Evolutionary conservation across 2,797 vertebrate species (phyloP).

Genomic region (Hippoglossus hippoglossus): DNA sequence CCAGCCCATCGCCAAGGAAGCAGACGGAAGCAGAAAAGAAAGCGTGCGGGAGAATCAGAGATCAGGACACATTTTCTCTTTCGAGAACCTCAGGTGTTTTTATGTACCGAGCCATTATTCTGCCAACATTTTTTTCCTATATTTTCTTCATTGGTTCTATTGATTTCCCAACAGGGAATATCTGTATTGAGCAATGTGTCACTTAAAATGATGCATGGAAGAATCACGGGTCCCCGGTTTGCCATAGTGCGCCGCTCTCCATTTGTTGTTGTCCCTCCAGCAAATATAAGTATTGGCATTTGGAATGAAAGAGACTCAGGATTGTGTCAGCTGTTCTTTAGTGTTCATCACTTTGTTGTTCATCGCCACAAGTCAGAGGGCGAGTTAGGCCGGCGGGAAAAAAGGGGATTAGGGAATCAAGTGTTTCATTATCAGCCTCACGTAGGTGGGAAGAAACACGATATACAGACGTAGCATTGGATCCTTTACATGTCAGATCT

Average conservation of each 20-base stretch:
- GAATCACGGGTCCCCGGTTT: conserved; percentile 61
- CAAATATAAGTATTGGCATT: conserved; percentile 65
- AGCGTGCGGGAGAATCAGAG: conserved; percentile 21
- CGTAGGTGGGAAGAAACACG: conserved; percentile 21
- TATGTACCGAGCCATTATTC: conserved; percentile 37
- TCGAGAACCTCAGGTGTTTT: conserved; percentile 40
- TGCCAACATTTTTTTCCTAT: conserved; percentile 36
- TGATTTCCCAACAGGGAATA: conserved; percentile 64
- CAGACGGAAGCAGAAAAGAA: conserved; percentile 26
- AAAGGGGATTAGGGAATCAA: conserved; percentile 27
- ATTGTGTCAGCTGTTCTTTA: conserved; percentile 42
- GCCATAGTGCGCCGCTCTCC: conserved; percentile 46
- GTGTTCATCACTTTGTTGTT: conserved; percentile 42
- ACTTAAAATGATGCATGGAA: conserved; percentile 75
- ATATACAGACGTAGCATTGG: not conserved
- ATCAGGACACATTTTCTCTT: not conserved
- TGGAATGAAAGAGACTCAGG: conserved; percentile 45
- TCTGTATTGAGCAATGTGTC: conserved; percentile 69
- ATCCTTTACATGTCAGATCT: not conserved
- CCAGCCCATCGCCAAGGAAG: conserved; percentile 49
- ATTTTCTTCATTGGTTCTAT: conserved; percentile 43
- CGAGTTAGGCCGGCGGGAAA: not conserved
- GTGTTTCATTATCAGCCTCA: conserved; percentile 41
- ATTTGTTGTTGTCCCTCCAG: conserved; percentile 55
- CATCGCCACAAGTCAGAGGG: not conserved